Base-by-base conservation (phyloP, 2,113 vertebrate genomes). In the Ptychochromis oligacanthus region DNA sequence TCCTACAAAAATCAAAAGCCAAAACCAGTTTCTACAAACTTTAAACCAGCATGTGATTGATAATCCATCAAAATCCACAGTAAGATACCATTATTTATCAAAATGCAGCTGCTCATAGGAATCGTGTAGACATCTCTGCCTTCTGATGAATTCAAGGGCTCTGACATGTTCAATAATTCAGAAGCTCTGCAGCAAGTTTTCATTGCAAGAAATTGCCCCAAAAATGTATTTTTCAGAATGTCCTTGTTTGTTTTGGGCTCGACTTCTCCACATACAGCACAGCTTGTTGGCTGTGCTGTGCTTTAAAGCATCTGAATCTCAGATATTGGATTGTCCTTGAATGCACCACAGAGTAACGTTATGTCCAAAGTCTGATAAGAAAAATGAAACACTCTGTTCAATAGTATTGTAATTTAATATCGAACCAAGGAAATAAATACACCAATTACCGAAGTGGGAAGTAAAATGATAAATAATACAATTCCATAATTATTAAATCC, bases 371-470 rank as follows among this genome's bases (percentile, higher is more conserved):
- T 9, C 52, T 54, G 52, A 54, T 3, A 13, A 54, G 24, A 15
- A 28, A 67, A 67, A 28, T 28, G 49, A 70, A 43, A 2, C 0
- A 0, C 1, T 0, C n/a, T n/a, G n/a, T n/a, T n/a, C n/a, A n/a
- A n/a, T n/a, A n/a, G n/a, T n/a, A n/a, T n/a, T n/a, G n/a, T n/a
- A n/a, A n/a, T n/a, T n/a, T n/a, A n/a, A 70, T 70, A 49, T 17
- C 1, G 43, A 72, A 52, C 43, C 43, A 52, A 6, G 28, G 26
- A 31, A 28, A 70, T 6, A 52, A 72, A 72, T 72, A 52, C 10
- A 14, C 26, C 26, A 72, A 31, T 0, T 18, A 3, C 6, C 0
- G 6, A 31, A 2, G 0, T 0, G 2, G 13, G 46, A 49, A 26
- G 17, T 8, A n/a, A 52, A 24, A 52, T 52, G 26, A 72, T 31